Conservation (phyloP, 1,140 invertebrate genomes). For the Euwallacea similis region DNA sequence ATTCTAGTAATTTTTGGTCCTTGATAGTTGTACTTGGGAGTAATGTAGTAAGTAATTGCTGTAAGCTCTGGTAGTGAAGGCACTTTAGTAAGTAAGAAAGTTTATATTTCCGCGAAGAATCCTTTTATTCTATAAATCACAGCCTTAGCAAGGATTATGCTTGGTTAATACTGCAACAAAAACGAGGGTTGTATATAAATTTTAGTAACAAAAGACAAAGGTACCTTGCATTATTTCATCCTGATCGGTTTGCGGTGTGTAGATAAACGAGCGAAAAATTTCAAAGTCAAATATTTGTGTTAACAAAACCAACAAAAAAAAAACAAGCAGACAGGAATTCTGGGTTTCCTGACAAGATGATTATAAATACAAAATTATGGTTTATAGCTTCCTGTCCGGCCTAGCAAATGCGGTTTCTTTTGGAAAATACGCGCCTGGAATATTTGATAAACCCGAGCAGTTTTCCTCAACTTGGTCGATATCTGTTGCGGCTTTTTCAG, state of each 20-base stretch:
- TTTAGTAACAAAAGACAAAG: too few species aligned
- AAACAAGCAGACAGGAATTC: neutral
- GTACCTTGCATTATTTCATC: too few species aligned
- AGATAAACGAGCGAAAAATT: too few species aligned
- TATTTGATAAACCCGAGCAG: neutral
- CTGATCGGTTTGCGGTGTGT: too few species aligned
- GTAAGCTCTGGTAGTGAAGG: slow-evolving; percentile 29
- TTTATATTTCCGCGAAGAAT: slow-evolving; percentile 1
- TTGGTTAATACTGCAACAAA: neutral
- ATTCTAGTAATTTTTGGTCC: slow-evolving; percentile 33
- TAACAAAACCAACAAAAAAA: neutral
- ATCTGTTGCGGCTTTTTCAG: neutral
- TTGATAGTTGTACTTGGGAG: slow-evolving; percentile 32
- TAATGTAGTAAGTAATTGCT: slow-evolving; percentile 11
- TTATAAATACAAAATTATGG: slow-evolving; percentile 14
- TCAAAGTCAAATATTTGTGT: too few species aligned
- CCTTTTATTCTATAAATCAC: slow-evolving; percentile 19
- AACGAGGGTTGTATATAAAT: neutral
- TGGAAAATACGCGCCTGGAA: slow-evolving; percentile 16
- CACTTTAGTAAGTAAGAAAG: slow-evolving; percentile 29
- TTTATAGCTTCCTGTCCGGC: slow-evolving; percentile 10
- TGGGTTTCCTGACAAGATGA: slow-evolving; percentile 4
- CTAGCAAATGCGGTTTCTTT: slow-evolving; percentile 17
- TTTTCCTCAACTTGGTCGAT: too few species aligned
- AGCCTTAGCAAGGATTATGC: slow-evolving; percentile 24